phyloP scores from a whole-genome alignment of 2,888 invertebrate genomes.

The Cheilosia vernalis region DNA sequence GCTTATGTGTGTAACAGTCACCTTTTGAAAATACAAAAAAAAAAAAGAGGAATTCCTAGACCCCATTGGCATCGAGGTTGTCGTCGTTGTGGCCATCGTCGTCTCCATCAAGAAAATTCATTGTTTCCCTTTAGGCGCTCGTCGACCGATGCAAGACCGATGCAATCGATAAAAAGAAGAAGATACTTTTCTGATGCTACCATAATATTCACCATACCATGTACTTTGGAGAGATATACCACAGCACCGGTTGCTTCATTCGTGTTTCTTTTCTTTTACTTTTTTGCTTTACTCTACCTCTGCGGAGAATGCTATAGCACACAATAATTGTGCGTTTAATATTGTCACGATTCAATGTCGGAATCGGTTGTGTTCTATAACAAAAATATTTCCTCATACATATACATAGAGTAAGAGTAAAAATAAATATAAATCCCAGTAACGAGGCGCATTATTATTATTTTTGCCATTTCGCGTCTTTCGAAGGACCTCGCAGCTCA shows the following conservation, averaged over 20 bases:
- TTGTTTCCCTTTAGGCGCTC: conserved; percentile 67
- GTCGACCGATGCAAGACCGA: conserved; percentile 49
- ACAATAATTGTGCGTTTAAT: conserved; percentile 75
- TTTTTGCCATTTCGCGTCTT: conserved; percentile 51
- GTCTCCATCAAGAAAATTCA: conserved; percentile 62
- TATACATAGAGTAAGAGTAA: conserved; percentile 61
- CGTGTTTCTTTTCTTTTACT: background rate
- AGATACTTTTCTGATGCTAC: conserved; percentile 60
- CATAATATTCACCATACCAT: conserved; percentile 52
- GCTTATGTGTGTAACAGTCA: conserved; percentile 34
- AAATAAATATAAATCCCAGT: conserved; percentile 51
- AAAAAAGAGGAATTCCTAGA: conserved; percentile 28
- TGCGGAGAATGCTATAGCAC: conserved; percentile 10
- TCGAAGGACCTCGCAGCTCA: conserved; percentile 8
- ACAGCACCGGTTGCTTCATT: conserved; percentile 16
- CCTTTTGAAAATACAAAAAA: background rate
- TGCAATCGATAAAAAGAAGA: conserved; percentile 63
- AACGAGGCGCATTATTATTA: conserved; percentile 64
- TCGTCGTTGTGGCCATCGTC: conserved; percentile 14
- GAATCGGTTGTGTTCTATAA: conserved; percentile 65
- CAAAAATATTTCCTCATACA: conserved; percentile 72
- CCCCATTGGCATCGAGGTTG: conserved; percentile 27
- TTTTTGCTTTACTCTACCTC: background rate
- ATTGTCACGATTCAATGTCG: conserved; percentile 73
- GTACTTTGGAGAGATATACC: conserved; percentile 31